Conservation (phyloP, 2,113 vertebrate species). For the Prolemur simus region DNA sequence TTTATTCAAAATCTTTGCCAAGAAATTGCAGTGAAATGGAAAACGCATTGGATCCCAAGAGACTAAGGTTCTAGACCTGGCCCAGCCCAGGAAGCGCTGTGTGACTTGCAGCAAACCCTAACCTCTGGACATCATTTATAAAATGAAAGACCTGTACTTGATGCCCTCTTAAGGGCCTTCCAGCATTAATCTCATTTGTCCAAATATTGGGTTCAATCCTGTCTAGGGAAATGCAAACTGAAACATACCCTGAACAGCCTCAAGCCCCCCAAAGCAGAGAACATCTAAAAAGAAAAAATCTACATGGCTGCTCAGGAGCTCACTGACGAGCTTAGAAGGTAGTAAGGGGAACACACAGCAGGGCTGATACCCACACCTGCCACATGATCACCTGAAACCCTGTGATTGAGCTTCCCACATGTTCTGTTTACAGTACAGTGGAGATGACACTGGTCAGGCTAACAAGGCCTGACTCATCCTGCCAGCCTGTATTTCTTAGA, state of each 20-base stretch:
- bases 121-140: not conserved
- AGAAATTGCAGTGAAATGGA: not conserved
- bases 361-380: not conserved
- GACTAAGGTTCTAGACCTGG: not conserved
- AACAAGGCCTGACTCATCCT: not conserved
- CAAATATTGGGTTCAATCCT: not conserved
- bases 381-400: not conserved
- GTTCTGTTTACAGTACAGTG: not conserved
- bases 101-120: not conserved
- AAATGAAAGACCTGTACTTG: not conserved
- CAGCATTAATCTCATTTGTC: not conserved
- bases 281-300: too few species aligned
- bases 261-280: not conserved
- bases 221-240: not conserved
- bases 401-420: not conserved
- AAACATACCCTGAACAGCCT: not conserved
- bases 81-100: not conserved
- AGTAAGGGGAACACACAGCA: not conserved
- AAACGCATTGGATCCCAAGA: not conserved
- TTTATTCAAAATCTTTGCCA: not conserved
- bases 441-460: not conserved
- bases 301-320: not conserved
- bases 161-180: not conserved
- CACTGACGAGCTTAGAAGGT: rapidly evolving
- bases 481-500: not conserved